Percentiles rank a stretch among this genome's conserved stretches.
These are phyloP conservation scores for Atherinomorus stipes DNA, from an alignment of 2,113 vertebrate genomes.

Conservation along the genomic window DNA sequence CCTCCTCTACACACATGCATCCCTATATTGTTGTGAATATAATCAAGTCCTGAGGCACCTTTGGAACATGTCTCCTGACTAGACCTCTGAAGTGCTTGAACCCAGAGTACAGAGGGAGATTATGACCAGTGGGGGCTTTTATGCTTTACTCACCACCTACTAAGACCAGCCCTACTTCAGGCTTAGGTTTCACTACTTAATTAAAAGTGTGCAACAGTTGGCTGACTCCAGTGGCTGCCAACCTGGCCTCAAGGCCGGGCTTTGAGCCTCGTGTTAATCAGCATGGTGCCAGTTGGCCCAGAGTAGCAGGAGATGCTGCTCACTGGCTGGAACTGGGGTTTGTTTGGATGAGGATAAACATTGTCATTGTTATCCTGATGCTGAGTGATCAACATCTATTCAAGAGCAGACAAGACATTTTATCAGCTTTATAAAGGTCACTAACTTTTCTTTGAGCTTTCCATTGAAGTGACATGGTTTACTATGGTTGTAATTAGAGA, in stretches of 20 bases:
- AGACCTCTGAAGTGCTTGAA: constrained; percentile 46
- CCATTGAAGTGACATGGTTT: background rate
- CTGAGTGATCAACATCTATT: constrained; percentile 31
- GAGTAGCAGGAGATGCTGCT: constrained; percentile 18
- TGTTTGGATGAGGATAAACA: constrained; percentile 17
- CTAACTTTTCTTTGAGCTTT: constrained; percentile 17
- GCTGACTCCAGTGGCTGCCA: constrained; percentile 64
- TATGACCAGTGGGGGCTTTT: constrained; percentile 47
- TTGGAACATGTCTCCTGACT: constrained; percentile 27
- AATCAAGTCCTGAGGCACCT: constrained; percentile 14
- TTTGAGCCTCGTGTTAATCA: constrained; percentile 48
- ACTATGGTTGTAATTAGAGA: too few relatives aligned
- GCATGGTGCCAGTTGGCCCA: constrained; percentile 46
- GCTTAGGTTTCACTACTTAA: constrained; percentile 82
- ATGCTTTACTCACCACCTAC: constrained; percentile 58
- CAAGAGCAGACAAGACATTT: constrained; percentile 1
- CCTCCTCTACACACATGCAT: constrained; percentile 6
- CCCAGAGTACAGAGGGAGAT: constrained; percentile 44
- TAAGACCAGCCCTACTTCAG: constrained; percentile 40
- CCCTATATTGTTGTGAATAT: constrained; percentile 20
- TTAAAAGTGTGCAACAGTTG: constrained; percentile 80
- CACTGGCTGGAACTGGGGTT: constrained; percentile 21
- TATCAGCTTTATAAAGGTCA: constrained; percentile 2
- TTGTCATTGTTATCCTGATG: constrained; percentile 25
- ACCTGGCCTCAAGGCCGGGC: constrained; percentile 51